A percentile compares a stretch with the other conserved stretches of the same genome.
These are phyloP conservation scores for Lutjanus campechanus DNA, from an alignment of 2,797 vertebrate genomes.

Conservation along the genomic window DNA sequence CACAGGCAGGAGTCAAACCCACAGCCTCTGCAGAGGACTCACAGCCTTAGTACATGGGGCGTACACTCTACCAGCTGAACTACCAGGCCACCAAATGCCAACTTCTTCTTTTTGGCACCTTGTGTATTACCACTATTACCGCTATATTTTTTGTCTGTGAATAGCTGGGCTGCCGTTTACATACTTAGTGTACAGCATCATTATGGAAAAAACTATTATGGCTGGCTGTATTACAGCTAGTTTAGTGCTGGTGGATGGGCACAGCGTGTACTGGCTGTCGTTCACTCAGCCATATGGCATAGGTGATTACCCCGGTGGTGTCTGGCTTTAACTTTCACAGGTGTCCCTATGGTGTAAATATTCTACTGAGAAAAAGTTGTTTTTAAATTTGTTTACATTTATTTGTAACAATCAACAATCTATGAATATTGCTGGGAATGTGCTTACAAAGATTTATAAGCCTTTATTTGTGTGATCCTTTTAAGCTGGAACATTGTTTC, in stretches of 20 bases:
- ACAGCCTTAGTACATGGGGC: too few species aligned
- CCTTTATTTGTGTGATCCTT: constrained; percentile 22
- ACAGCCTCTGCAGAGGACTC: too few species aligned
- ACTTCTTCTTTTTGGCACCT: not conserved
- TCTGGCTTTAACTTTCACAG: constrained; percentile 37
- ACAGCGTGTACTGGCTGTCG: constrained; percentile 33
- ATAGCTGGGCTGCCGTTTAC: constrained; percentile 2
- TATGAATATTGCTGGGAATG: not conserved
- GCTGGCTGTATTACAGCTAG: constrained; percentile 26
- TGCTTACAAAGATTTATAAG: not conserved
- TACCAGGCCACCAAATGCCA: too few species aligned
- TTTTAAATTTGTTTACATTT: too few species aligned
- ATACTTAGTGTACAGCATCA: not conserved
- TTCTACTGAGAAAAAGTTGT: not conserved
- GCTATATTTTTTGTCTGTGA: not conserved
- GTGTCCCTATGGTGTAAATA: constrained; percentile 40
- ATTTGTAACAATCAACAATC: not conserved
- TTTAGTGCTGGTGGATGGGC: constrained; percentile 40
- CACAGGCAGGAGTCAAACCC: too few species aligned
- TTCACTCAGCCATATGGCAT: constrained; percentile 45
- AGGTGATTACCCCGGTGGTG: constrained; percentile 44
- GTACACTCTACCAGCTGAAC: too few species aligned
- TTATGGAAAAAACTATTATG: constrained; percentile 27
- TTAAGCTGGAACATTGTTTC: constrained; percentile 26
- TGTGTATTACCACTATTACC: not conserved